Conservation (phyloP, 2,113 vertebrate genomes). For the Equus przewalskii region DNA sequence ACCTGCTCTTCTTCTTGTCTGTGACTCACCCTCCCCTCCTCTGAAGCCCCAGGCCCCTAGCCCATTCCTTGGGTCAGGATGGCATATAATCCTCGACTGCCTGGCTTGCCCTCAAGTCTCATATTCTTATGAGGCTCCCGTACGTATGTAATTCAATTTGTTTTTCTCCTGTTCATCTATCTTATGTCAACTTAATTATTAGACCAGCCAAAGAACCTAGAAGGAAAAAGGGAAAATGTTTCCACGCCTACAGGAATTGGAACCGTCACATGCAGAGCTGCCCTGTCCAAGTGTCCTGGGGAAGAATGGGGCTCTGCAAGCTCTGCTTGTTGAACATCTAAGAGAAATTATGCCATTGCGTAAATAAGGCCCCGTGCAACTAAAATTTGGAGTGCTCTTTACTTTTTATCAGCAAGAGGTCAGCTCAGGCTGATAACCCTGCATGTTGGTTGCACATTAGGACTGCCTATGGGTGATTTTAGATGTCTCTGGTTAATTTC, state of each 20-base stretch:
- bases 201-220: too few relatives aligned
- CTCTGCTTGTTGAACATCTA: background rate
- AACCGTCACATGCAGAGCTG: background rate
- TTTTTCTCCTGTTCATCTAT: too few relatives aligned
- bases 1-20: too few relatives aligned
- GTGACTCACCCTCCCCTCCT: too few relatives aligned
- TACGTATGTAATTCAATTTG: too few relatives aligned
- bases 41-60: too few relatives aligned
- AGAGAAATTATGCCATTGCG: background rate
- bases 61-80: too few relatives aligned
- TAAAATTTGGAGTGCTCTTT: background rate
- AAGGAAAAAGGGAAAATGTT: too few relatives aligned
- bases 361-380: background rate
- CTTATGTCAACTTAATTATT: too few relatives aligned
- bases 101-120: too few relatives aligned
- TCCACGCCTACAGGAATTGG: background rate
- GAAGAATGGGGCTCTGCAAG: background rate
- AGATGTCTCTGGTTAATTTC: background rate
- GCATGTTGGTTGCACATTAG: background rate
- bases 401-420: background rate
- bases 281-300: background rate
- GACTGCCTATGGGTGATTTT: background rate
- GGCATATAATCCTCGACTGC: too few relatives aligned
- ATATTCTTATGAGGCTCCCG: too few relatives aligned
- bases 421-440: background rate